These are phyloP conservation scores for Chloromyia formosa DNA, from an alignment of 2,888 invertebrate genomes.

Conservation along the genomic window DNA sequence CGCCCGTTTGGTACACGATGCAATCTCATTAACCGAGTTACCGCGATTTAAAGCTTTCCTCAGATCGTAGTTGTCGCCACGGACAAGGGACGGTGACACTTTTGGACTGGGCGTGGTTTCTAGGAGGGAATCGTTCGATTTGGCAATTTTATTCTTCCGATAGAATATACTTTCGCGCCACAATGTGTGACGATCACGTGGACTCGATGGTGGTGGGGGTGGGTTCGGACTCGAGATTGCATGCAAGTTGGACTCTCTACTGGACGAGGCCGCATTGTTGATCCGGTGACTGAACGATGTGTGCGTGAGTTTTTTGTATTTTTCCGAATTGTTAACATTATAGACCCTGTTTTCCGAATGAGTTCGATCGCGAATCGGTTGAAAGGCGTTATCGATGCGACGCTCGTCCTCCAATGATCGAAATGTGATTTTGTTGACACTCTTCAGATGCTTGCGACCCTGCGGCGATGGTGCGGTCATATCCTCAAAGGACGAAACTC, in stretches of 20 bases:
- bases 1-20: slow-evolving; percentile 42
- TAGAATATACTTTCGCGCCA: slow-evolving; percentile 64
- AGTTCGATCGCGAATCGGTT: slow-evolving; percentile 62
- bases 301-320: slow-evolving; percentile 63
- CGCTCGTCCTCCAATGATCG: slow-evolving; percentile 64
- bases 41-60: slow-evolving; percentile 57
- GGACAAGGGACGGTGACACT: slow-evolving; percentile 57
- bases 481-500: slow-evolving; percentile 64
- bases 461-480: slow-evolving; percentile 60
- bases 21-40: slow-evolving; percentile 55
- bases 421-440: slow-evolving; percentile 62
- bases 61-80: slow-evolving; percentile 60
- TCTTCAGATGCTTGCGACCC: slow-evolving; percentile 57
- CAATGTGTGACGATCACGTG: slow-evolving; percentile 57
- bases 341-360: slow-evolving; percentile 63
- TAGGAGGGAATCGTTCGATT: slow-evolving; percentile 63
- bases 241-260: slow-evolving; percentile 19
- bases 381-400: slow-evolving; percentile 63
- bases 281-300: slow-evolving; percentile 58
- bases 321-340: slow-evolving; percentile 57
- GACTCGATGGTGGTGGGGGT: slow-evolving; percentile 17
- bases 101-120: slow-evolving; percentile 60
- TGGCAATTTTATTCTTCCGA: slow-evolving; percentile 63
- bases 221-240: not conserved
- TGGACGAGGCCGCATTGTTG: slow-evolving; percentile 30